These are phyloP conservation scores for Drosophila meridionalis DNA, from an alignment of 2,888 invertebrate genomes.

Conservation along the genomic window DNA sequence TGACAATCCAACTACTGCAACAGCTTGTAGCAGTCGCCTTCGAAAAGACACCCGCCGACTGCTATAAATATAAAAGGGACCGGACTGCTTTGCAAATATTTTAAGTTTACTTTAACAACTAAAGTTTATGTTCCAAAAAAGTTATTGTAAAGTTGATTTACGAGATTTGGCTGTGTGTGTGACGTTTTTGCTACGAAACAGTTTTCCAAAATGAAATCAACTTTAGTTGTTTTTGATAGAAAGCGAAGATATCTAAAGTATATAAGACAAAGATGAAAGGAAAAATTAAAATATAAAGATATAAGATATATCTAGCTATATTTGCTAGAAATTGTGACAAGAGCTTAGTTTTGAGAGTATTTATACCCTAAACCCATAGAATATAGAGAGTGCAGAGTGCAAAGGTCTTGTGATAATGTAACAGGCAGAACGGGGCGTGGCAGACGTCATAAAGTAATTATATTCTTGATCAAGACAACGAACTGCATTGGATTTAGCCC, in stretches of 20 bases:
- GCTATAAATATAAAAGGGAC: not conserved
- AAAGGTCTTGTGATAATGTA: too few species aligned
- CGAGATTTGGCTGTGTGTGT: not conserved
- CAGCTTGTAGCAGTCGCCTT: constrained; percentile 17
- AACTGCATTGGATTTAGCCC: too few species aligned
- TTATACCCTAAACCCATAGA: too few species aligned
- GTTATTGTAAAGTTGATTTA: not conserved
- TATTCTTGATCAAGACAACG: too few species aligned
- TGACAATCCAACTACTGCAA: constrained; percentile 45
- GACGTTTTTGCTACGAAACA: not conserved
- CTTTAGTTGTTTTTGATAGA: too few species aligned
- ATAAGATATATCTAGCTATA: too few species aligned
- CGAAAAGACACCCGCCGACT: not conserved
- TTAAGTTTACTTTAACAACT: not conserved
- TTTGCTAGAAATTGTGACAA: too few species aligned
- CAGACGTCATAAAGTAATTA: too few species aligned
- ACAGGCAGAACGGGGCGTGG: too few species aligned
- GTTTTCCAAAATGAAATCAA: not conserved
- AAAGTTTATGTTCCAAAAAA: not conserved
- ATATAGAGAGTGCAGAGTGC: too few species aligned
- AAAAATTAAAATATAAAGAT: too few species aligned
- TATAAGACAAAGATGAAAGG: not conserved
- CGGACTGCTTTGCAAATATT: not conserved
- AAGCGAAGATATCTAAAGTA: not conserved
- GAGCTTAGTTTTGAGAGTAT: too few species aligned